Evolutionary conservation across 2,113 vertebrate species (phyloP).

Genomic region (Dryoscopus gambensis): DNA sequence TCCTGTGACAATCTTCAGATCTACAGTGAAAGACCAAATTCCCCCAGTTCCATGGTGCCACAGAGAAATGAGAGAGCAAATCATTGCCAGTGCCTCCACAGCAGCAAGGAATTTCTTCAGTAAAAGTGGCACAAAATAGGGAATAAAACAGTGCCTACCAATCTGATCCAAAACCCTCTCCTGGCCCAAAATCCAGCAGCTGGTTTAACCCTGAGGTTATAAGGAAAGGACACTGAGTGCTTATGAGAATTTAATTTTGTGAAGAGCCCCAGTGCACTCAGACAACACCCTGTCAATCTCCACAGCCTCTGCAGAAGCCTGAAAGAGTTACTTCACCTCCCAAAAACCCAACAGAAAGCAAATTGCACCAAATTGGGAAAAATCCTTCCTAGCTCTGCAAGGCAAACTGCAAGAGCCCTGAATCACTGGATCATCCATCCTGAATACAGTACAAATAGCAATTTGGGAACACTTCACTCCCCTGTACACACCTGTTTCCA

Average conservation of each 20-base stretch:
- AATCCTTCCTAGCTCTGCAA: background rate
- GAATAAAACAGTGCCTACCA: background rate
- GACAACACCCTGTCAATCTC: background rate
- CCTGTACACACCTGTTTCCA: background rate
- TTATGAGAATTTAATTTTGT: background rate
- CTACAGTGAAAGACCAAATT: background rate
- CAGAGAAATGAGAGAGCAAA: background rate
- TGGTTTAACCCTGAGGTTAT: background rate
- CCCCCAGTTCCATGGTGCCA: fast-evolving
- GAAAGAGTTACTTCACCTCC: background rate
- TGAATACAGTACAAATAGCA: background rate
- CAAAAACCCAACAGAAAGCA: background rate
- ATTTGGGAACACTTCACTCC: background rate
- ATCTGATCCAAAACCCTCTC: background rate
- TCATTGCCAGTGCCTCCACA: background rate
- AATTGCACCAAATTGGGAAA: background rate
- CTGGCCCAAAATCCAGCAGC: background rate
- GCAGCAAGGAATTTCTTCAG: background rate
- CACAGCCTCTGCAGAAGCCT: background rate
- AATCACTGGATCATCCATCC: background rate
- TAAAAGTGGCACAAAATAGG: background rate
- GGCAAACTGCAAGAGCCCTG: background rate
- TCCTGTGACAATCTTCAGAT: background rate
- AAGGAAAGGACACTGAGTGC: background rate
- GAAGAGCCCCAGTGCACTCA: background rate